Percentiles rank a stretch among this genome's conserved stretches.
Evolutionary conservation across 2,888 invertebrate species (phyloP).

Genomic region (Galerucella calmariensis): DNA sequence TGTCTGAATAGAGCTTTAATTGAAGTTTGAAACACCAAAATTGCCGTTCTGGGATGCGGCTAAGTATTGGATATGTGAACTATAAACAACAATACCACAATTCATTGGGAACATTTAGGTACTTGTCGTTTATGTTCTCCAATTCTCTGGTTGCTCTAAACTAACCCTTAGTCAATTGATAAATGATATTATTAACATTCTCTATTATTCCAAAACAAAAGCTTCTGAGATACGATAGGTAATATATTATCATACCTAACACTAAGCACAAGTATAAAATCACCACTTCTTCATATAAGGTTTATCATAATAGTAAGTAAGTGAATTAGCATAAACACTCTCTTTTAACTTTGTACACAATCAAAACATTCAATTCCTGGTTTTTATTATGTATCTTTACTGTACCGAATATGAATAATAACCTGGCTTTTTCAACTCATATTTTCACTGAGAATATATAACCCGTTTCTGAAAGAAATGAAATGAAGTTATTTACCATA

Average conservation of each 20-base stretch:
- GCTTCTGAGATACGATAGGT: background rate
- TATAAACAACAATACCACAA: background rate
- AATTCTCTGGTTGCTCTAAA: background rate
- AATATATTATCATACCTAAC: background rate
- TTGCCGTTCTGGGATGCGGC: background rate
- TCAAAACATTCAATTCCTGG: too few relatives aligned
- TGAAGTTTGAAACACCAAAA: background rate
- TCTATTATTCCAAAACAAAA: background rate
- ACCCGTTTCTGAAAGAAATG: too few relatives aligned
- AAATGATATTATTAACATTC: background rate
- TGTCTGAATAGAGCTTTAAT: background rate
- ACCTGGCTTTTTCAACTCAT: too few relatives aligned
- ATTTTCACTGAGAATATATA: too few relatives aligned
- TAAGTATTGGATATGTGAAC: background rate
- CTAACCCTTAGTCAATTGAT: background rate
- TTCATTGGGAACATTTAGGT: background rate
- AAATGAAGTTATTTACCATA: too few relatives aligned
- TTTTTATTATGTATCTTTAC: too few relatives aligned
- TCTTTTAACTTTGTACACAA: too few relatives aligned
- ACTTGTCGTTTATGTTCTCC: background rate
- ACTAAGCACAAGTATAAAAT: too few relatives aligned
- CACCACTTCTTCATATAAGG: too few relatives aligned
- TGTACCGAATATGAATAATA: too few relatives aligned
- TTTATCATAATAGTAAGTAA: too few relatives aligned
- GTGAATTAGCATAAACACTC: too few relatives aligned